Conservation (phyloP, 1,140 invertebrate species). For the Bombus vancouverensis region DNA sequence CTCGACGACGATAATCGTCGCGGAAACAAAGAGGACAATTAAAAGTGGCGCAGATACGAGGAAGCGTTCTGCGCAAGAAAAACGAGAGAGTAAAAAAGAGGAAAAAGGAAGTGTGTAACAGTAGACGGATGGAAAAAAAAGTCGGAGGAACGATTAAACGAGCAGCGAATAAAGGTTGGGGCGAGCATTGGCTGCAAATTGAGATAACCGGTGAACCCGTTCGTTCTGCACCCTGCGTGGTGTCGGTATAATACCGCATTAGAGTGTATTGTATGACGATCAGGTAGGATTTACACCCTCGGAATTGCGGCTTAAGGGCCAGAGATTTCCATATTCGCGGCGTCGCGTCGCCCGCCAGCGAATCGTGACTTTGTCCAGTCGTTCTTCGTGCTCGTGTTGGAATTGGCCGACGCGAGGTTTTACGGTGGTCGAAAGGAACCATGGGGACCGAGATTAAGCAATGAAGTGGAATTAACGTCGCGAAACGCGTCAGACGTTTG, state of each 20-base stretch:
- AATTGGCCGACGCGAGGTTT: background rate
- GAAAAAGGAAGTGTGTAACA: background rate
- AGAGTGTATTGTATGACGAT: slow-evolving; percentile 60
- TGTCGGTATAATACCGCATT: slow-evolving; percentile 61
- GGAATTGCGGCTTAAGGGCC: slow-evolving; percentile 60
- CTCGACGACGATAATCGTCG: background rate
- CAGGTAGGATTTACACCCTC: slow-evolving; percentile 58
- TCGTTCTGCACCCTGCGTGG: background rate
- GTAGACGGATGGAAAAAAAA: background rate
- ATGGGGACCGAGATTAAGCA: slow-evolving; percentile 6
- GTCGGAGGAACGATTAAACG: background rate
- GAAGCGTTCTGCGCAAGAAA: background rate
- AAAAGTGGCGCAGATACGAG: background rate
- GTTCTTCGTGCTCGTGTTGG: background rate
- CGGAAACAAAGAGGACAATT: background rate
- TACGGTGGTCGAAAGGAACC: background rate
- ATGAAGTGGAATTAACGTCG: background rate
- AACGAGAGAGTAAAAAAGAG: too few species aligned
- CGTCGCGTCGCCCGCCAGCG: background rate
- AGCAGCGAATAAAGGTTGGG: slow-evolving; percentile 29
- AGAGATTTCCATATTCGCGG: slow-evolving; percentile 57
- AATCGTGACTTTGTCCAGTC: slow-evolving; percentile 17
- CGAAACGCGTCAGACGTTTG: background rate
- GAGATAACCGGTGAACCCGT: slow-evolving; percentile 58
- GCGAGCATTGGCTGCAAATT: slow-evolving; percentile 62